Conservation (phyloP, 2,113 vertebrate species). For the Alaudala cheleensis region DNA sequence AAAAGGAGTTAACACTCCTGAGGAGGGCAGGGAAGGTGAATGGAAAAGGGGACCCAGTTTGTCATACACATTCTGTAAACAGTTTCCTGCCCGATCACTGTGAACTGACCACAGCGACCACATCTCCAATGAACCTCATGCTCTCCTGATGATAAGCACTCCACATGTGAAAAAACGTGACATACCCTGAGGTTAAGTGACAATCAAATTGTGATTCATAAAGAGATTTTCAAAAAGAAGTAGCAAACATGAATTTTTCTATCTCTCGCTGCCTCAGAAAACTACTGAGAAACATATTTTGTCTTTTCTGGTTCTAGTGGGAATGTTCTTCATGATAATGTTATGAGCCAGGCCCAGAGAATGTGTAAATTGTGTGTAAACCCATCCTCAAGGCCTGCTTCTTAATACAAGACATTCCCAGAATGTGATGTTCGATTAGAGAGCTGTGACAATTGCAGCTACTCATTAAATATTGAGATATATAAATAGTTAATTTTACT, state of each 20-base stretch:
- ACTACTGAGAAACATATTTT: neutral
- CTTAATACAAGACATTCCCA: neutral
- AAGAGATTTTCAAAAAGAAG: neutral
- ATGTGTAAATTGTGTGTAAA: neutral
- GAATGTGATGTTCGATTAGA: neutral
- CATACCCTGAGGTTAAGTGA: neutral
- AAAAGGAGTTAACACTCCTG: neutral
- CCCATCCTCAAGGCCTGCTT: neutral
- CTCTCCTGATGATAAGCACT: neutral
- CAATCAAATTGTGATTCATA: neutral
- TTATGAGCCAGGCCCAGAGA: neutral
- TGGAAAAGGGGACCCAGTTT: neutral
- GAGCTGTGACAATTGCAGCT: neutral
- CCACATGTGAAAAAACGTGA: neutral
- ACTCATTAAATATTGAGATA: neutral
- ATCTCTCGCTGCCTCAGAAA: neutral
- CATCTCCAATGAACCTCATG: neutral
- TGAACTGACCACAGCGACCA: neutral
- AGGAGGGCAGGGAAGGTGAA: neutral
- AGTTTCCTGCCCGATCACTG: accelerated
- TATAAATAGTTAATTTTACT: neutral
- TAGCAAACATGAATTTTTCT: neutral
- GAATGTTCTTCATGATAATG: neutral
- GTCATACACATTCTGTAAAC: neutral
- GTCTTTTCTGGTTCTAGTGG: neutral